A percentile compares a stretch with the other conserved stretches of the same genome.
Conservation (phyloP, 2,113 vertebrate genomes). For the Mellivora capensis region DNA sequence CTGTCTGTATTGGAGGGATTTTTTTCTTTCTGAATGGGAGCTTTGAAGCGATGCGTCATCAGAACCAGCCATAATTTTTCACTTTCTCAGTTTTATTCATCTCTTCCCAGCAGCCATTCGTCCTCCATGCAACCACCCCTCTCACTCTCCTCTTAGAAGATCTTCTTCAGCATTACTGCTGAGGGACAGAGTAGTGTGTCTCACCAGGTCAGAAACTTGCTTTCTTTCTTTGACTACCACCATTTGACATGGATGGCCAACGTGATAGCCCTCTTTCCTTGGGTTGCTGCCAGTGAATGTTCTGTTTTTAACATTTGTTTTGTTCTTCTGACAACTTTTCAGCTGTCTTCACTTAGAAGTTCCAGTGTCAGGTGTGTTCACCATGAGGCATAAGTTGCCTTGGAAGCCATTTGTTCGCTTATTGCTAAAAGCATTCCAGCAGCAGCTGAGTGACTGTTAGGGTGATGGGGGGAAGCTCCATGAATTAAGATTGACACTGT, state of each 20-base stretch:
- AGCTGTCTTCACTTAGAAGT: not conserved
- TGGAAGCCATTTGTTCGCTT: not conserved
- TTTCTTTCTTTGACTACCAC: not conserved
- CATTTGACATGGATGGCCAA: not conserved
- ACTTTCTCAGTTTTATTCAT: not conserved
- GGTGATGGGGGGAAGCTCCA: not conserved
- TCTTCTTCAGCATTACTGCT: not conserved
- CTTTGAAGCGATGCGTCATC: not conserved
- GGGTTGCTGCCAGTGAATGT: not conserved
- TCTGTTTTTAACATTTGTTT: not conserved
- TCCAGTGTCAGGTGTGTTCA: not conserved
- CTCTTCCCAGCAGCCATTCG: not conserved
- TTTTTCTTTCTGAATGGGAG: not conserved
- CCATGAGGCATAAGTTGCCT: not conserved
- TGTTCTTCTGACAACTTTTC: not conserved
- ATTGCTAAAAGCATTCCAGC: not conserved
- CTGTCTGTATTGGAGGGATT: not conserved
- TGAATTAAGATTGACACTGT: not conserved
- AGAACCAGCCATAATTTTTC: not conserved
- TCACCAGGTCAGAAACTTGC: not conserved
- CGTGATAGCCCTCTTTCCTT: not conserved
- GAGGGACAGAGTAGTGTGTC: not conserved
- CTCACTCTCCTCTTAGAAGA: not conserved
- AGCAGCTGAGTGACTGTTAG: not conserved
- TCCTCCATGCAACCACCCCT: not conserved